A percentile compares a stretch with the other conserved stretches of the same genome.
phyloP scores from a whole-genome alignment of 2,888 invertebrate species.

The Ochropleura leucogaster region DNA sequence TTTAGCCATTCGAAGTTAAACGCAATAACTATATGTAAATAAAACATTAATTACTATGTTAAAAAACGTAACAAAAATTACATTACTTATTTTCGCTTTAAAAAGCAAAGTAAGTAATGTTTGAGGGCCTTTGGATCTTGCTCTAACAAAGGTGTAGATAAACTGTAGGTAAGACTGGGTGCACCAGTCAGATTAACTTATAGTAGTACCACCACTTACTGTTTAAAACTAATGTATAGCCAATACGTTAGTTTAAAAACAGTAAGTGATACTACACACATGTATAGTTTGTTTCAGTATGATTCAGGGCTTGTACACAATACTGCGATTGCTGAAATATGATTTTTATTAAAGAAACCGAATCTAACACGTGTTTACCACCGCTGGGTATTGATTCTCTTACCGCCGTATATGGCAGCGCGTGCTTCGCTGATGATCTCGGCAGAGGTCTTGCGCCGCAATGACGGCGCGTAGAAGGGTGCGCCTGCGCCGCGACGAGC shows the following conservation, averaged over 20 bases:
- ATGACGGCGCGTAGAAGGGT: slow-evolving; percentile 91
- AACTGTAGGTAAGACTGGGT: no score
- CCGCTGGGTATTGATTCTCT: background rate
- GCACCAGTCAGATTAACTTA: no score
- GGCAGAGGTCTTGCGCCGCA: slow-evolving; percentile 93
- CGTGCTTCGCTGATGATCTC: slow-evolving; percentile 95
- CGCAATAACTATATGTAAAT: no score
- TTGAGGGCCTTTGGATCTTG: no score
- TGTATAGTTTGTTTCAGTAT: background rate
- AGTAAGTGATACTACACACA: background rate
- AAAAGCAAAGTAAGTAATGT: no score
- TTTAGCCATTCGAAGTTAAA: background rate
- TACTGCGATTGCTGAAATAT: no score
- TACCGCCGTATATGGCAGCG: slow-evolving; percentile 89
- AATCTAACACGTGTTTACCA: background rate
- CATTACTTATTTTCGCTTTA: no score
- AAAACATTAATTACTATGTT: no score
- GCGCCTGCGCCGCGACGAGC: slow-evolving; percentile 80
- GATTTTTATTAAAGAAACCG: background rate
- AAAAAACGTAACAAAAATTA: no score
- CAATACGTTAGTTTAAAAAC: background rate
- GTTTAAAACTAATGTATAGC: no score
- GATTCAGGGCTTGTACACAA: background rate
- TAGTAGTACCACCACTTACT: no score
- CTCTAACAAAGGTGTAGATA: no score